Evolutionary conservation across 2,888 invertebrate genomes (phyloP), one percentile per base, ranked within the genome.

Genomic region (Elysia crispata): DNA sequence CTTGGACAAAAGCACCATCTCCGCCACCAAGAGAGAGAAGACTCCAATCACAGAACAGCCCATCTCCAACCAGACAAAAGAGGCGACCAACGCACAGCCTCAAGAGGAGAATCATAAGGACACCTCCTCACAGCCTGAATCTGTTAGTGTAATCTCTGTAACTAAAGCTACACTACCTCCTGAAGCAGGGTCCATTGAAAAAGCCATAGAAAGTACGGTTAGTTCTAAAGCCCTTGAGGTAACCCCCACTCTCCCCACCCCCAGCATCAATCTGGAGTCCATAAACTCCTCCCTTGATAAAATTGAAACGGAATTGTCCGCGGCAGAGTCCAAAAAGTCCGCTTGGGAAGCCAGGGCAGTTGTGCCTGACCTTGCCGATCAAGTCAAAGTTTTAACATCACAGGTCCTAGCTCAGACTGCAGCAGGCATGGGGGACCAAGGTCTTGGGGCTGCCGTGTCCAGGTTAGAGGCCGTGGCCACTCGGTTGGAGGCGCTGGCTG

Each of bases 381-480:
- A 83, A 76, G 74, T 83, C 57, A 79, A 80, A 74, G 82, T 76
- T 60, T 79, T 81, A 75, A 83, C 79, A 30, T 77, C 81, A 49
- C 83, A 83, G 82, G 83, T 82, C 64, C 76, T 73, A 66, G 18
- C 50, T 15, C 20, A 66, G 20, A 25, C 79, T 77, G 81, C 84
- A 73, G 79, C 81, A 49, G 83, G 82, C 33, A 88, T 88, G 88
- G 86, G 87, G 25, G 83, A 83, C 15, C 20, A n/a, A n/a, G 86
- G 78, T 94, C 95, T 96, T 85, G 95, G 95, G 90, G 94, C 94
- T 83, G 92, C 96, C 89, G 95, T 95, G 86, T 94, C 94, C 88
- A 95, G 96, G 70, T 92, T 96, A 89, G 96, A 96, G 92, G 94
- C 94, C 86, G 95, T 96, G 82, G 95, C 96, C 18, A 94, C 94